Base-by-base conservation (phyloP, 2,113 vertebrate genomes). In the Ploceus nigricollis region DNA sequence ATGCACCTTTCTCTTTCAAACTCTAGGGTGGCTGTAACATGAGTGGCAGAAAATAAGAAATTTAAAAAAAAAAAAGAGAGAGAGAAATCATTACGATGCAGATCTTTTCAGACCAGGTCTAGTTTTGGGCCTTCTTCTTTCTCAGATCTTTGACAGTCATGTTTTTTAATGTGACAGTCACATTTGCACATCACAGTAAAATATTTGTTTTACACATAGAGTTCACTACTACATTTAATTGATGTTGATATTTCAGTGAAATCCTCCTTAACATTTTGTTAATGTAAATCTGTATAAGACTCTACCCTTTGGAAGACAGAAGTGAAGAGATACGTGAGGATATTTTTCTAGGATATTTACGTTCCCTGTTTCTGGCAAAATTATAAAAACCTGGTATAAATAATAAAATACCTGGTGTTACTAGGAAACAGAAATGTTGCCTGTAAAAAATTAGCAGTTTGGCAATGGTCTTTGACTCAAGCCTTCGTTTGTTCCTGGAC, bases 181-280 rank as follows among this genome's bases (percentile, higher is more conserved):
- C 47, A 91, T 84, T 87, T 95, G 72, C 75, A 93, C 75, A 90
- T 80, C 35, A 92, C 80, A 63, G 75, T 53, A 88, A 90, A 86
- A 75, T 66, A 7, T 90, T 81, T 94, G 37, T 51, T 79, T 84
- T 82, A 84, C 48, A 76, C 21, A 18, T 45, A 68, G 73, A 76
- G 15, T 82, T 91, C 73, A 39, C 69, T 53, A 30, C 37, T 57
- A 16, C 14, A 17, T 82, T 78, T 87, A 72, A 72, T 25, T 91
- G 64, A n/a, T 88, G 47, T 73, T 84, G 15, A 40, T 33, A 19
- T 61, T 91, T 83, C 60, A 65, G 53, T 76, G 37, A 76, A 82
- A 57, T 82, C 40, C 31, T 82, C 40, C 31, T 84, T 78, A 89
- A 60, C 9, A 40, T 82, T 77, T 80, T 47, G 22, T 58, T 89